Evolutionary conservation across 2,113 vertebrate genomes (phyloP).

Genomic region (Atrichornis clamosus): DNA sequence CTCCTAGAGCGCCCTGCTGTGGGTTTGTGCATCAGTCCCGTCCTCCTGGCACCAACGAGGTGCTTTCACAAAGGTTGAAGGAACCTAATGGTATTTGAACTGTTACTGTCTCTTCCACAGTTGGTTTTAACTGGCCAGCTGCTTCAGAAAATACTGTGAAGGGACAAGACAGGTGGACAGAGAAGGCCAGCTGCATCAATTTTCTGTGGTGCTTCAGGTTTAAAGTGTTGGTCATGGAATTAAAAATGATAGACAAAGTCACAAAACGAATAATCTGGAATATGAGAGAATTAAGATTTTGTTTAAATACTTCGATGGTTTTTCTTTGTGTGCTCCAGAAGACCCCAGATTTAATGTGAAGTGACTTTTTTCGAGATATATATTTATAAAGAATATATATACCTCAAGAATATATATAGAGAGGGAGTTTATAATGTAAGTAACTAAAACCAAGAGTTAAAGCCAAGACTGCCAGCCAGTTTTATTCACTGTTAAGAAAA

Average conservation of each 20-base stretch:
- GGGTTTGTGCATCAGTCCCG: background rate
- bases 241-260: background rate
- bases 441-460: background rate
- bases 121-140: background rate
- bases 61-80: background rate
- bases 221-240: background rate
- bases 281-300: background rate
- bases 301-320: background rate
- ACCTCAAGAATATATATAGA: too few relatives aligned
- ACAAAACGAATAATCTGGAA: background rate
- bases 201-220: background rate
- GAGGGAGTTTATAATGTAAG: background rate
- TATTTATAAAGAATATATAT: too few relatives aligned
- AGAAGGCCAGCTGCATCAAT: background rate
- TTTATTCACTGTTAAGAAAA: background rate
- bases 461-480: background rate
- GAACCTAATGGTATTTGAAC: background rate
- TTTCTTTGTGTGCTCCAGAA: background rate
- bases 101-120: background rate
- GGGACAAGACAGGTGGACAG: background rate
- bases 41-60: background rate
- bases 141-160: background rate
- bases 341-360: background rate
- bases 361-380: background rate
- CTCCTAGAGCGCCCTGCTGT: background rate